A percentile compares a stretch with the other conserved stretches of the same genome.
These are phyloP conservation scores for Parnassius orleans DNA, from an alignment of 2,888 invertebrate genomes.

Conservation along the genomic window DNA sequence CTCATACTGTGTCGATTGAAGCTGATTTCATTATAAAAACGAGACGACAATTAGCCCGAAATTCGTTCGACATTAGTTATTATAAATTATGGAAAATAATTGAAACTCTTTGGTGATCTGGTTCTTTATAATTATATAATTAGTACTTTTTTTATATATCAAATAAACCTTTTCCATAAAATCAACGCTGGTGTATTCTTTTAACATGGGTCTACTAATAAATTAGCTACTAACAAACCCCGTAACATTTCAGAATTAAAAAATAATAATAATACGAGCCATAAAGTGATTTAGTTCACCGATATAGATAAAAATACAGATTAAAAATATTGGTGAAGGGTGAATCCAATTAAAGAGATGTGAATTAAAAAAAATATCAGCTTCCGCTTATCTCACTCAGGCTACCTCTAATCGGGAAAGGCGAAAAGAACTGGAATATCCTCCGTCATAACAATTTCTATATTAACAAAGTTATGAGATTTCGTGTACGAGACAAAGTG, in stretches of 20 bases:
- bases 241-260: conserved; percentile 41
- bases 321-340: conserved; percentile 60
- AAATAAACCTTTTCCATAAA: conserved; percentile 79
- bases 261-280: conserved; percentile 40
- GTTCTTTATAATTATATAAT: conserved; percentile 66
- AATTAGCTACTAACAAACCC: conserved; percentile 65
- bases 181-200: conserved; percentile 78
- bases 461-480: conserved; percentile 34
- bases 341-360: conserved; percentile 35
- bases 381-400: conserved; percentile 66
- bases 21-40: conserved; percentile 2
- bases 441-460: conserved; percentile 39
- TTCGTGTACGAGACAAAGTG: conserved; percentile 43
- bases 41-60: conserved; percentile 10
- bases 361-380: conserved; percentile 39
- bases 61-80: conserved; percentile 19
- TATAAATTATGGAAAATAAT: conserved; percentile 27
- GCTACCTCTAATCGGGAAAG: conserved; percentile 58
- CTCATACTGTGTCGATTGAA: conserved; percentile 28
- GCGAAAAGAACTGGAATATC: conserved; percentile 33
- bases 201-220: conserved; percentile 80
- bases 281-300: conserved; percentile 34
- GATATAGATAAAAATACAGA: conserved; percentile 33
- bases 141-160: conserved; percentile 69
- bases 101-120: conserved; percentile 71